Evolutionary conservation across 2,888 invertebrate genomes (phyloP).

Genomic region (Clanis bilineata): DNA sequence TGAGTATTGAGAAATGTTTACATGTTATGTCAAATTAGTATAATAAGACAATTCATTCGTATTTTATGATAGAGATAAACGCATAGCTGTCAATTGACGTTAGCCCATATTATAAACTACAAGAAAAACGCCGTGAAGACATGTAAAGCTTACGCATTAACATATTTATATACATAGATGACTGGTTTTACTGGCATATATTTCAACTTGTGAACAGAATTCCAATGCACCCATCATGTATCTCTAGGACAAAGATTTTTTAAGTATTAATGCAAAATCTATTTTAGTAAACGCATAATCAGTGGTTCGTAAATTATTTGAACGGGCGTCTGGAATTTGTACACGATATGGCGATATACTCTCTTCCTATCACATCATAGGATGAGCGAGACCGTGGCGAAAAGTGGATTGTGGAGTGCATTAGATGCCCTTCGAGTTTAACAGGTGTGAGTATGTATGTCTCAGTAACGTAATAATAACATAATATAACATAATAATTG

Average conservation of each 20-base stretch:
- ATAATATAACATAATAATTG: too few species aligned
- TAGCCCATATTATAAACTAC: background rate
- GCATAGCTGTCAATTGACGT: background rate
- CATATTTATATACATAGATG: background rate
- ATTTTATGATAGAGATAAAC: background rate
- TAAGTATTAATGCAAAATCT: background rate
- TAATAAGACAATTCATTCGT: background rate
- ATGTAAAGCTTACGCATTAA: conserved; percentile 8
- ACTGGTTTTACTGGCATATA: background rate
- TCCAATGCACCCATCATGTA: background rate
- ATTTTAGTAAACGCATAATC: background rate
- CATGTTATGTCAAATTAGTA: background rate
- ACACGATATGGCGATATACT: too few species aligned
- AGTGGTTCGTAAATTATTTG: background rate
- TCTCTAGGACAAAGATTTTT: background rate
- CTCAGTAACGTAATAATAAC: too few species aligned
- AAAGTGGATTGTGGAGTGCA: too few species aligned
- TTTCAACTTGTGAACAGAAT: conserved; percentile 4
- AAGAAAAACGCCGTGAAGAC: background rate
- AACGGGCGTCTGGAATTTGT: too few species aligned
- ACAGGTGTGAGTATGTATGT: too few species aligned
- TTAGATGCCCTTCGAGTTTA: too few species aligned
- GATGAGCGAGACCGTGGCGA: too few species aligned
- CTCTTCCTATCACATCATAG: too few species aligned
- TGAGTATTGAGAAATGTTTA: background rate